Base-by-base conservation (phyloP, 2,797 vertebrate genomes). In the Tympanoctomys barrerae region DNA sequence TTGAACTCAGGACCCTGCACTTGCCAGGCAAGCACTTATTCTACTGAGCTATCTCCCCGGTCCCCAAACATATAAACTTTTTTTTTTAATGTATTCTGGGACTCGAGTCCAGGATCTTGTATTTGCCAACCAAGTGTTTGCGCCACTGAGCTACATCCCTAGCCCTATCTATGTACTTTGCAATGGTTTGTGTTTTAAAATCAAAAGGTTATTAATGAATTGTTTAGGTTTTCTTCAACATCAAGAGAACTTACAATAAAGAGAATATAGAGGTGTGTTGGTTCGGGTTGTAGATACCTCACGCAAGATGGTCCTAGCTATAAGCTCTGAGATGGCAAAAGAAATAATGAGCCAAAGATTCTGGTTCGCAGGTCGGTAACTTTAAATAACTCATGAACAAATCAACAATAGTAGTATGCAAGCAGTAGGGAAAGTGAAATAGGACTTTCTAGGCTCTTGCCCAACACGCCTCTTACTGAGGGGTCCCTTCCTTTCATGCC, bases 111-210 rank as follows among this genome's bases (percentile, higher is more conserved):
- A 49, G 46, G 46, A 49, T 7, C 46, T 49, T 49, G 46, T 49
- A 7, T 10, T 49, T 49, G 46, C 46, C 46, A 49, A 49, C 46
- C 46, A 49, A 49, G 46, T 49, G 46, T 7, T 49, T 49, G 46
- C 10, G 6, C 46, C 10, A 7, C 46, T 49, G 46, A 49, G 46
- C 46, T 49, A 49, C 46, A 49, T 49, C 46, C 46, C 7, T 10
- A 49, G 46, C 10, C 10, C 64, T 96, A 42, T 77, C 89, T 18
- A 5, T 49, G 75, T 68, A 62, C 8, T 78, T 94, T 87, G 49
- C 22, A 89, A 87, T 66, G 28, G 59, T 61, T 87, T 59, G 33
- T 39, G 84, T 71, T 87, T 66, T 61, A 28, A 94, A 96, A 92
- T 83, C 31, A 86, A 92, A 92, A 59, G 59, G 4, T 21, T 82